phyloP scores from a whole-genome alignment of 2,797 vertebrate genomes.

The Microhierax caerulescens region DNA sequence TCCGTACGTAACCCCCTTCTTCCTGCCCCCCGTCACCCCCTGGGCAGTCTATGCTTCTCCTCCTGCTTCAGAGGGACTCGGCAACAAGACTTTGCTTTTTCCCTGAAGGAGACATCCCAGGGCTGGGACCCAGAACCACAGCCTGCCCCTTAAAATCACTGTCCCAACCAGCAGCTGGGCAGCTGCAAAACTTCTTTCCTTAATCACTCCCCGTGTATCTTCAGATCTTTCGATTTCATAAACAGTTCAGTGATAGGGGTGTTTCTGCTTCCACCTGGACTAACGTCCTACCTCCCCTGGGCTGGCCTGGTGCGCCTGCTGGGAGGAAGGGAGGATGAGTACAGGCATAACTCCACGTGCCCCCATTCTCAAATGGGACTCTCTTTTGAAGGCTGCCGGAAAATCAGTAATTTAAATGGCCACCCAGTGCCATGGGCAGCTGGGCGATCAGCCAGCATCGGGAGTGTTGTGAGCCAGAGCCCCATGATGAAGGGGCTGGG shows the following conservation, averaged over 20 bases:
- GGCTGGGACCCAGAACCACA: accelerated
- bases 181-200: neutral
- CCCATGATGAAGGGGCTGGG: neutral
- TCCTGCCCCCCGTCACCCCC: neutral
- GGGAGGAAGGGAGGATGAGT: neutral
- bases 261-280: neutral
- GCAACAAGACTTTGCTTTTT: neutral
- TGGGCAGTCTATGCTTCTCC: neutral
- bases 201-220: neutral
- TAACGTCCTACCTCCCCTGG: neutral
- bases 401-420: neutral
- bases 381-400: slow-evolving; percentile 52
- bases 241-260: neutral
- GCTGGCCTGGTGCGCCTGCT: neutral
- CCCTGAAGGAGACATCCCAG: neutral
- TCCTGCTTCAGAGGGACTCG: neutral
- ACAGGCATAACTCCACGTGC: too few species aligned
- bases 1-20: neutral
- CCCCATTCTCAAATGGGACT: neutral
- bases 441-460: neutral
- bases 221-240: neutral
- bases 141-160: neutral
- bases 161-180: neutral
- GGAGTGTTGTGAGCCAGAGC: neutral
- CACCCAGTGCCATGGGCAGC: neutral